Base-by-base conservation (phyloP, 2,888 invertebrate species). In the Tanytarsus gracilentus region DNA sequence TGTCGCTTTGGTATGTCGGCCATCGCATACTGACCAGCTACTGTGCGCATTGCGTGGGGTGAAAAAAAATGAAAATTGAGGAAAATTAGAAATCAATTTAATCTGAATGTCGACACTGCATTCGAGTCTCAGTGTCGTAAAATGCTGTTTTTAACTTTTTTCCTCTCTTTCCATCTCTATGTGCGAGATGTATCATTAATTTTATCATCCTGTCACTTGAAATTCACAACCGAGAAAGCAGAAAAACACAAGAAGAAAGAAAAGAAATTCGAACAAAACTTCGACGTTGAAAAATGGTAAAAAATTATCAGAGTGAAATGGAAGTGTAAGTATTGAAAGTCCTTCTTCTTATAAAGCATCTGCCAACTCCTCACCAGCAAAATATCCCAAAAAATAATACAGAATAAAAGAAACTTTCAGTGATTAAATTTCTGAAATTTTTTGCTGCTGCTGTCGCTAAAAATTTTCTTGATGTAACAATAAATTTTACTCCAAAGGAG, bases 1-100 rank as follows among this genome's bases (percentile, higher is more conserved):
- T 96, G 96, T 64, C 97, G 81, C 75, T 96, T 96, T 58, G 94
- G 92, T 73, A 96, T 94, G 87, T 91, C 91, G 63, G 92, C 92
- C 7, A 92, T 91, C 73, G 89, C 88, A 73, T 82, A 93, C 53
- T 84, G 82, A 64, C 91, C 91, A 72, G 88, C 90, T 51, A 89
- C 92, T 92, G 82, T 16, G 55, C 18, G 30, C 18, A 18, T 51
- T 27, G 11, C 11, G 9, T 29, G 14, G 14, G 51, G 29, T 26
- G 16, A 74, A 73, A 72, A 71, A 68, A 69, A 69, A 74, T 73
- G 72, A 71, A 68, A 69, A 69, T 67, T 63, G 66, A 65, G 66
- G 64, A 58, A 65, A 62, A 52, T 56, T 56, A 56, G 40, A 56
- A 56, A 56, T 40, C 40, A 56, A 40, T 36, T 53, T 36, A 33